Percentiles rank a stretch among this genome's conserved stretches.
phyloP scores from a whole-genome alignment of 2,888 invertebrate genomes.

The Agriopis marginaria region DNA sequence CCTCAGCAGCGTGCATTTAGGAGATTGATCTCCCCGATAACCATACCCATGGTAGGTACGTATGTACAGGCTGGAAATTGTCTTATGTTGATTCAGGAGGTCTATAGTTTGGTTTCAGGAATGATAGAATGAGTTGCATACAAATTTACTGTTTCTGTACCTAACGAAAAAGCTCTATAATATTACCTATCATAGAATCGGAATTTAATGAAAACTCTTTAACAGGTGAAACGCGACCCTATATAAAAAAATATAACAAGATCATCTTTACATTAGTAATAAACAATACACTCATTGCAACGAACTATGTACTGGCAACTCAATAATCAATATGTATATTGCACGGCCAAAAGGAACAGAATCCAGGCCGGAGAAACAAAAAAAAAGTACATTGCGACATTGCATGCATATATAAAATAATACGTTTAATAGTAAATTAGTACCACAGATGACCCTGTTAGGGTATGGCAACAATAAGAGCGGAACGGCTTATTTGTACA shows the following conservation, averaged over 20 bases:
- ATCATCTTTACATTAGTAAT: not conserved
- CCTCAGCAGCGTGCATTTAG: conserved; percentile 28
- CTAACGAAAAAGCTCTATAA: not conserved
- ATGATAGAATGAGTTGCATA: not conserved
- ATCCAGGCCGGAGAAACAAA: too few species aligned
- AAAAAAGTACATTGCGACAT: too few species aligned
- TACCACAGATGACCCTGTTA: too few species aligned
- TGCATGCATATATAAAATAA: too few species aligned
- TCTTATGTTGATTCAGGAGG: not conserved
- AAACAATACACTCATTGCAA: not conserved
- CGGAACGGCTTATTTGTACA: too few species aligned
- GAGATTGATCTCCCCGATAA: conserved; percentile 29
- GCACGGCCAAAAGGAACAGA: too few species aligned
- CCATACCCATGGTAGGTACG: not conserved
- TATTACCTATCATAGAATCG: not conserved
- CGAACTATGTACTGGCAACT: not conserved
- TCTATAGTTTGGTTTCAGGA: not conserved
- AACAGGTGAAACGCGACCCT: too few species aligned
- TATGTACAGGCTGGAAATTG: not conserved
- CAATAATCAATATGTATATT: too few species aligned
- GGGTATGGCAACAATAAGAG: too few species aligned
- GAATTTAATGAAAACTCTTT: too few species aligned
- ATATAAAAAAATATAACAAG: not conserved
- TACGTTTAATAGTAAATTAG: too few species aligned
- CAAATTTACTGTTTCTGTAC: not conserved